Percentiles rank a stretch among this genome's conserved stretches.
Evolutionary conservation across 2,113 vertebrate species (phyloP).

Genomic region (Saguinus midas): DNA sequence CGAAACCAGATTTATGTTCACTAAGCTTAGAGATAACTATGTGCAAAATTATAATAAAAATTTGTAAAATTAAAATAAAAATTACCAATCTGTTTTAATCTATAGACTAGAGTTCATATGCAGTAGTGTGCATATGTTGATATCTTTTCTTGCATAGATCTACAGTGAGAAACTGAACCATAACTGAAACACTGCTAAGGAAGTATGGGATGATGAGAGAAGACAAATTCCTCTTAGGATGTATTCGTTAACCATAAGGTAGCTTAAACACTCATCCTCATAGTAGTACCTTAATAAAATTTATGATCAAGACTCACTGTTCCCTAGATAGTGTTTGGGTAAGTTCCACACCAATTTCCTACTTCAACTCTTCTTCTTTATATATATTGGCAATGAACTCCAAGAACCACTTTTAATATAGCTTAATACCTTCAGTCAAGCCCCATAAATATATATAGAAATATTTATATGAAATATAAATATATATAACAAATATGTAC

Average conservation of each 20-base stretch:
- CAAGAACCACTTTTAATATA: not conserved
- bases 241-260: not conserved
- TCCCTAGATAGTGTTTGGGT: not conserved
- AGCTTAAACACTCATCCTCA: not conserved
- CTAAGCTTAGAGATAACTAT: not conserved
- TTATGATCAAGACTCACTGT: not conserved
- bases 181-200: not conserved
- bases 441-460: no score
- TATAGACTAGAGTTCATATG: not conserved
- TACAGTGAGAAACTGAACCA: not conserved
- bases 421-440: not conserved
- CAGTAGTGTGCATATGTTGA: not conserved
- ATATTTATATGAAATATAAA: no score
- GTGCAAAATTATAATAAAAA: not conserved
- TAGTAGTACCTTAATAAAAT: not conserved
- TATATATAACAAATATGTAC: no score
- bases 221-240: not conserved
- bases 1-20: conserved; percentile 6
- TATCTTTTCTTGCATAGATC: not conserved
- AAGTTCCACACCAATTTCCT: not conserved
- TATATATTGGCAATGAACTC: not conserved
- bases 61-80: not conserved
- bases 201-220: not conserved
- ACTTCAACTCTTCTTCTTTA: not conserved
- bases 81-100: not conserved